Evolutionary conservation across 2,888 invertebrate species (phyloP).

Genomic region (Hydriomena furcata): DNA sequence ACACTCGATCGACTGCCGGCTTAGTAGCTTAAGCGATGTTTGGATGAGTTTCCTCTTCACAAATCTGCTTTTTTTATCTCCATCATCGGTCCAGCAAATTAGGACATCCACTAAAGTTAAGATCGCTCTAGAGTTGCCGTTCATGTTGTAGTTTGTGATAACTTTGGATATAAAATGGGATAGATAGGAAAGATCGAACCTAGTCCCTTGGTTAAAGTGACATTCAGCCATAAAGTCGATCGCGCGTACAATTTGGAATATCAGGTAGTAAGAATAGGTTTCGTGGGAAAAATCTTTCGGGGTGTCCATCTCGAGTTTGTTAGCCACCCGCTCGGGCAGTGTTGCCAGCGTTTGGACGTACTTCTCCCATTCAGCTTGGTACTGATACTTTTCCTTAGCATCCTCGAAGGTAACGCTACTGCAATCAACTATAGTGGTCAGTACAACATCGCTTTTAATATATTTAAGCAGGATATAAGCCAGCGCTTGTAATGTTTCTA

Average conservation of each 20-base stretch:
- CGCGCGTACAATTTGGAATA: slow-evolving; percentile 84
- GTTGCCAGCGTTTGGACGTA: slow-evolving; percentile 86
- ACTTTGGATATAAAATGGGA: slow-evolving; percentile 85
- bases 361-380: slow-evolving; percentile 69
- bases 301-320: slow-evolving; percentile 82
- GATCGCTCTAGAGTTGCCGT: slow-evolving; percentile 71
- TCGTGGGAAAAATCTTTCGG: slow-evolving; percentile 83
- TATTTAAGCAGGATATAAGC: slow-evolving; percentile 71
- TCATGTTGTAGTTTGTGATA: slow-evolving; percentile 80
- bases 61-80: slow-evolving; percentile 51
- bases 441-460: slow-evolving; percentile 82
- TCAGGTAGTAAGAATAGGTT: slow-evolving; percentile 82
- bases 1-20: slow-evolving; percentile 83
- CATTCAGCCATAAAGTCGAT: slow-evolving; percentile 84
- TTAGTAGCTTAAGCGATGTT: slow-evolving; percentile 79
- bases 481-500: slow-evolving; percentile 56
- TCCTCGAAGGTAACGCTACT: slow-evolving; percentile 45
- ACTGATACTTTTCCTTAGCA: slow-evolving; percentile 36
- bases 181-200: slow-evolving; percentile 68
- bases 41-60: slow-evolving; percentile 73
- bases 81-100: slow-evolving; percentile 72
- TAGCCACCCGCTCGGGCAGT: slow-evolving; percentile 88
- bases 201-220: slow-evolving; percentile 49
- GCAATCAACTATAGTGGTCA: slow-evolving; percentile 73
- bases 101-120: slow-evolving; percentile 80